A percentile compares a stretch with the other conserved stretches of the same genome.
Conservation (phyloP, 2,797 vertebrate species). For the Crenichthys baileyi region DNA sequence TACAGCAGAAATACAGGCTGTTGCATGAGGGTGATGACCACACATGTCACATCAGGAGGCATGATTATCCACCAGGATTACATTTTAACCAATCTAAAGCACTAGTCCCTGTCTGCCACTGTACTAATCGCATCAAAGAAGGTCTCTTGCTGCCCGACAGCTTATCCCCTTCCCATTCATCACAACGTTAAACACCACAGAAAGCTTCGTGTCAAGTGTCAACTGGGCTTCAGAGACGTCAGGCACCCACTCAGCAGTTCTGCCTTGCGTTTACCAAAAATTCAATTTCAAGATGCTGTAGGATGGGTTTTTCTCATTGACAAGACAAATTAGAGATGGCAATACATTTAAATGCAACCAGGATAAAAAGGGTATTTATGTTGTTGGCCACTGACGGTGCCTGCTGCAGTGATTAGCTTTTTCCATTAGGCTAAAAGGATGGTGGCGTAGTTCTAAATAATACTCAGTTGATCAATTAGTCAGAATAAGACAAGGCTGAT, state of each 20-base stretch:
- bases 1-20: slow-evolving; percentile 13
- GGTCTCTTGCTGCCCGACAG: slow-evolving; percentile 72
- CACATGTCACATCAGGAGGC: slow-evolving; percentile 71
- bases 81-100: slow-evolving; percentile 80
- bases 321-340: slow-evolving; percentile 34
- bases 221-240: slow-evolving; percentile 23
- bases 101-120: slow-evolving; percentile 70
- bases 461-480: slow-evolving; percentile 1
- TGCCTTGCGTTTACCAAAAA: slow-evolving; percentile 34
- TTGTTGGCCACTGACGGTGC: neutral
- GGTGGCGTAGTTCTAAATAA: slow-evolving; percentile 6
- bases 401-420: slow-evolving; percentile 11
- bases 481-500: neutral
- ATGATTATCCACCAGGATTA: slow-evolving; percentile 79
- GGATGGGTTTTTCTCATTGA: slow-evolving; percentile 38
- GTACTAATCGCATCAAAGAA: slow-evolving; percentile 74
- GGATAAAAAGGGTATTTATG: slow-evolving; percentile 11
- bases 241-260: slow-evolving; percentile 14
- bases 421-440: slow-evolving; percentile 21
- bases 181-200: slow-evolving; percentile 61
- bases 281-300: slow-evolving; percentile 43
- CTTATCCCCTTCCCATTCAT: slow-evolving; percentile 66
- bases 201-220: slow-evolving; percentile 69
- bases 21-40: slow-evolving; percentile 42
- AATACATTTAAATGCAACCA: slow-evolving; percentile 20